Percentiles rank a stretch among this genome's conserved stretches.
These are phyloP conservation scores for Cyrtodaria siliqua DNA, from an alignment of 2,888 invertebrate species.

Conservation along the genomic window DNA sequence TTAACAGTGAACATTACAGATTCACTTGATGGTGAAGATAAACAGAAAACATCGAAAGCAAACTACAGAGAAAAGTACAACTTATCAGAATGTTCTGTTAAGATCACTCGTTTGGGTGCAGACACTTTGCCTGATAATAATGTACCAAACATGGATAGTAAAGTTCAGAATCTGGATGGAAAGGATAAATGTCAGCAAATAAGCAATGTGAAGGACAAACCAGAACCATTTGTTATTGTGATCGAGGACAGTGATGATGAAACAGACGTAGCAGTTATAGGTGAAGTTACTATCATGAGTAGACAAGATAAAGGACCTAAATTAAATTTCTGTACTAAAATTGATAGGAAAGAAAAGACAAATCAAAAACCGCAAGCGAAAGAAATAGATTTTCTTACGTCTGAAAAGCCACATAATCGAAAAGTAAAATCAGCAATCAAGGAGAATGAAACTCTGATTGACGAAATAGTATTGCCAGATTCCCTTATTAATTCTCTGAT, in stretches of 20 bases:
- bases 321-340: too few relatives aligned
- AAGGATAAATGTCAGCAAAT: too few relatives aligned
- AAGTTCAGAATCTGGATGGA: too few relatives aligned
- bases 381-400: neutral
- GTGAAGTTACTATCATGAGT: neutral
- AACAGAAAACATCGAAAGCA: neutral
- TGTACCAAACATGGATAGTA: too few relatives aligned
- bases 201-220: neutral
- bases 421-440: neutral
- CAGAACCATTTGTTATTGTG: conserved; percentile 6
- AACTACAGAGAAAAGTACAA: conserved; percentile 16
- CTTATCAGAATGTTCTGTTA: conserved; percentile 19
- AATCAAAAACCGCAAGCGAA: too few relatives aligned
- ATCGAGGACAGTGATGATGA: conserved; percentile 24
- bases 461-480: conserved; percentile 24
- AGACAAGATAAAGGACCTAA: neutral
- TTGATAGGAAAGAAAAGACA: too few relatives aligned
- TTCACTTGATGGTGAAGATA: conserved; percentile 1
- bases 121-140: too few relatives aligned
- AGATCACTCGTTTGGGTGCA: conserved; percentile 6
- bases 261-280: neutral
- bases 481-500: neutral
- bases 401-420: neutral
- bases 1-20: too few relatives aligned
- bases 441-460: conserved; percentile 12